Base-by-base conservation (phyloP, 64 coral and sea anemone genomes). In the Pocillopora verrucosa region DNA sequence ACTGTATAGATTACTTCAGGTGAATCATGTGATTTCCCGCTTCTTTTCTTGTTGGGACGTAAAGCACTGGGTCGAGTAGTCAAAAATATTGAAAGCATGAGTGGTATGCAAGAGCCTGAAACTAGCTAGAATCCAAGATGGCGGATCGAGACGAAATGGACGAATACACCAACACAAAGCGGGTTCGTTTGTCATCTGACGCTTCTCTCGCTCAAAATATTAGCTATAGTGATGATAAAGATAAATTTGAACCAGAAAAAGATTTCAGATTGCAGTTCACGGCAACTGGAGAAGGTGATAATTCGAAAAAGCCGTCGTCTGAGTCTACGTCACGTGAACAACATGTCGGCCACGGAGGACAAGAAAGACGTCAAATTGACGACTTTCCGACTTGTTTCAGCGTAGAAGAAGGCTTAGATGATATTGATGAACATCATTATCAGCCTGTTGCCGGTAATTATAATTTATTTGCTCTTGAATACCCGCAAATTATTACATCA, bases 381-480 rank as follows among this genome's bases (percentile, higher is more conserved):
- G 83, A 96, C 82, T 96, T 96, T 65, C 91, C 94, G 15, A 65
- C 89, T 57, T 96, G 94, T 81, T 96, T 90, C 75, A 96, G 94
- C 56, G 94, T 96, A 6, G 94, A 96, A 58, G 83, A 96, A 19
- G 88, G 75, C 37, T 20, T 87, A 5, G 82, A 84, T 60, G 69
- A 96, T 57, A 34, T 69, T 59, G 94, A 96, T 56, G 87, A 96
- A 88, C 91, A 88, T 36, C 94, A 96, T 25, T 96, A 87, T 86
- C 94, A 93, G 58, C 94, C 94, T 75, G 76, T 96, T 82, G 94
- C 94, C 59, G 94, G 94, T 96, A 96, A 58, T 36, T 80, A 58
- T 9, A 57, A 14, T 20, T 70, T 26, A 56, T 51, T 11, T 56
- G 13, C 1, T 12, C 20, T 56, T 41, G 4, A 45, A 72, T 85